Evolutionary conservation across 1,140 invertebrate genomes (phyloP).

Genomic region (Magallana angulata): DNA sequence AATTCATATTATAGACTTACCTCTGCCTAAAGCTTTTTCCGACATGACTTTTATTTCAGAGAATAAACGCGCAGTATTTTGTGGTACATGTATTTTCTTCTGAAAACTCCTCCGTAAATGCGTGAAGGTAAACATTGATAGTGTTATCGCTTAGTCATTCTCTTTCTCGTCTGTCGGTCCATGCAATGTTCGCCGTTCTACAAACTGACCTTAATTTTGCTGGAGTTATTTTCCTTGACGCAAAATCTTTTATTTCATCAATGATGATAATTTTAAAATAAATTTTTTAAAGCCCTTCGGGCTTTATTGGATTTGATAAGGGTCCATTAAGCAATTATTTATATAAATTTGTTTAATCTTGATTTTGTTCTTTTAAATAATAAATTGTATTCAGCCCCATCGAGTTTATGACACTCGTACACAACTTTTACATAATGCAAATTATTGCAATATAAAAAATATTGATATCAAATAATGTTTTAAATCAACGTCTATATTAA

Average conservation of each 20-base stretch:
- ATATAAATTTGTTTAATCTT: no score
- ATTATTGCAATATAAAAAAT: no score
- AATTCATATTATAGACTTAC: not conserved
- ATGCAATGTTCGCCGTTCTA: not conserved
- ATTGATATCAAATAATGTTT: no score
- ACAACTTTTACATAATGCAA: no score
- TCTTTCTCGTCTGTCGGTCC: not conserved
- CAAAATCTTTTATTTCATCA: no score
- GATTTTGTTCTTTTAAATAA: no score
- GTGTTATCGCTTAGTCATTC: not conserved
- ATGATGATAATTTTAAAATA: not conserved
- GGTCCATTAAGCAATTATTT: no score
- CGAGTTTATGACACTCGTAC: no score
- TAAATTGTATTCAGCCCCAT: no score
- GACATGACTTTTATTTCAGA: conserved; percentile 19
- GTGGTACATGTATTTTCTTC: not conserved
- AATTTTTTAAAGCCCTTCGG: no score
- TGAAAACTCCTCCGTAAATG: not conserved
- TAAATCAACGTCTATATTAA: no score
- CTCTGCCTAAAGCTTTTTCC: conserved; percentile 10
- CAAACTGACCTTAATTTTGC: not conserved
- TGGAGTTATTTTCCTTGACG: not conserved
- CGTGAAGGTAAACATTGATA: not conserved
- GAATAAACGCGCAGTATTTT: not conserved
- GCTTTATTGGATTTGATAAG: no score